Evolutionary conservation across 2,797 vertebrate genomes (phyloP), one percentile per base, ranked within the genome.

Genomic region (Alexandromys oeconomus): DNA sequence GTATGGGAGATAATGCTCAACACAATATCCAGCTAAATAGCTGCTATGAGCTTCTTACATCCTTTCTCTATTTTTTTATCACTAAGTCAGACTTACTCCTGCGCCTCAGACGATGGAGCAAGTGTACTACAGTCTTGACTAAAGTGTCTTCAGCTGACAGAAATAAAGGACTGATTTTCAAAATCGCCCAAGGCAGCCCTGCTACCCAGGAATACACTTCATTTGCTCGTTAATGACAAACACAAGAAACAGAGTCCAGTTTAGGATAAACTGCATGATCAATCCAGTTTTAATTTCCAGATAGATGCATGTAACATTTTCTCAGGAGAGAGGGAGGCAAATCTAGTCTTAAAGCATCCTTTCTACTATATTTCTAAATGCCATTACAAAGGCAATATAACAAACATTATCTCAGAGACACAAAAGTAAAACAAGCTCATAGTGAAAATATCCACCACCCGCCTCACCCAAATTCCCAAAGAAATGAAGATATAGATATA

Each of bases 401-500:
- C 93, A 96, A 91, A 93, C 81, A 96, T 63, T 78, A 89, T 71
- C 54, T 97, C 67, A 89, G 67, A 96, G 31, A 96, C 19, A 67
- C 37, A 59, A 48, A 89, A n/a, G 63, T 84, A 51, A 95, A 96
- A 89, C 23, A 94, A 85, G 91, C 82, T 74, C 85, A 95, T 29
- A 82, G 54, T 91, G 59, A 95, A 93, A 94, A 94, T 67, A 67
- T 94, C 40, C n/a, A 87, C 54, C 54, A 25, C 54, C 61, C 67
- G 2, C 25, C 9, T n/a, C 31, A 77, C 57, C 19, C 76, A n/a
- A 85, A 25, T 65, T 76, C 92, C 94, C 31, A 93, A 93, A 95
- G 63, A 96, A 95, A 91, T 91, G 86, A 96, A 71, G 89, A 92
- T 87, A 97, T 17, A 96, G 29, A 96, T 93, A 54, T 81, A 81